These are phyloP conservation scores for Theretra japonica DNA, from an alignment of 2,888 invertebrate genomes.

Conservation along the genomic window DNA sequence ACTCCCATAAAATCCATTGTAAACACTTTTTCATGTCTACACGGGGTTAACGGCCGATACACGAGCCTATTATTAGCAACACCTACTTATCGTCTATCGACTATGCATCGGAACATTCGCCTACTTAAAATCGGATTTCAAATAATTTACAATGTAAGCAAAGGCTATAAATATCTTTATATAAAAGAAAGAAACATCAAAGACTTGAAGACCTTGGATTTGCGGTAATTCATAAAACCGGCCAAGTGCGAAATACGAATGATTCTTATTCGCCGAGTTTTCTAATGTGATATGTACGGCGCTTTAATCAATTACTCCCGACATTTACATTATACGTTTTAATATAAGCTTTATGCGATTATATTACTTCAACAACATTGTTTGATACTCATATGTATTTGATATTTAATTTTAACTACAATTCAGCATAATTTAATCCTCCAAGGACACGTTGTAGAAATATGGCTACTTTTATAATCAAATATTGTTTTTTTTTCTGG, in stretches of 20 bases:
- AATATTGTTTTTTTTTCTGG: too few relatives aligned
- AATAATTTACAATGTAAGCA: background rate
- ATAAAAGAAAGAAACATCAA: background rate
- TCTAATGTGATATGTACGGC: too few relatives aligned
- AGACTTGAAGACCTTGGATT: background rate
- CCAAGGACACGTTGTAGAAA: too few relatives aligned
- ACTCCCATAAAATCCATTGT: conserved; percentile 34
- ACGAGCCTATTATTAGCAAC: conserved; percentile 12
- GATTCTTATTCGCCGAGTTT: too few relatives aligned
- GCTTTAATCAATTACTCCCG: too few relatives aligned
- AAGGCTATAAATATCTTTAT: background rate
- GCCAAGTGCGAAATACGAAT: background rate
- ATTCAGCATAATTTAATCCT: too few relatives aligned
- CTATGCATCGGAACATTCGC: background rate
- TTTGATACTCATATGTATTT: too few relatives aligned
- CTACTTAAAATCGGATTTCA: background rate
- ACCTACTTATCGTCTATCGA: conserved; percentile 18
- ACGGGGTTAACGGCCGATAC: conserved; percentile 28
- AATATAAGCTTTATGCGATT: too few relatives aligned
- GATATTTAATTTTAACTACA: too few relatives aligned
- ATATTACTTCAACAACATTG: too few relatives aligned
- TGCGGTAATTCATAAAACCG: background rate
- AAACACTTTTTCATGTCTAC: conserved; percentile 35
- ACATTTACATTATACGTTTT: too few relatives aligned
- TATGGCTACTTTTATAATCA: too few relatives aligned